Conservation (phyloP, 2,797 vertebrate genomes). For the Pangasius krempfi region DNA sequence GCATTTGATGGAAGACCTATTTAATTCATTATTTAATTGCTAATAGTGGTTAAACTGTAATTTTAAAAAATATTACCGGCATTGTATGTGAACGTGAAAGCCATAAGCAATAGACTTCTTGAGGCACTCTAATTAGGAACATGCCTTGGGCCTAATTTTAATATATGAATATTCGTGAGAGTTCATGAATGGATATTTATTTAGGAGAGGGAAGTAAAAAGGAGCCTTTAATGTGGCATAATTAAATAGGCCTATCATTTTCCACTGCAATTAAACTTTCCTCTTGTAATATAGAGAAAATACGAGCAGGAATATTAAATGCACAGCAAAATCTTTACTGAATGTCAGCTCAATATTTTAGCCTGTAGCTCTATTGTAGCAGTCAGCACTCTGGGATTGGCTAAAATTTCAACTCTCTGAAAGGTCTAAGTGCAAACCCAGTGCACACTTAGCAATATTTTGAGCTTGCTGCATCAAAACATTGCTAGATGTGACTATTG, state of each 20-base stretch:
- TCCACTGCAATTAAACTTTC: background rate
- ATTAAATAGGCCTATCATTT: background rate
- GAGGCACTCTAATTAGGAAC: background rate
- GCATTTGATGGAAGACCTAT: background rate
- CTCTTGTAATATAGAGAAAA: background rate
- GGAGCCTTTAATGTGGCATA: background rate
- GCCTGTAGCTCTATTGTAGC: slow-evolving; percentile 1
- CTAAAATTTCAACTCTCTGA: background rate
- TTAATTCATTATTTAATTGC: background rate
- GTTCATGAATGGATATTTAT: background rate
- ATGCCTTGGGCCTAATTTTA: background rate
- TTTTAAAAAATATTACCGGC: background rate
- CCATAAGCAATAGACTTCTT: background rate
- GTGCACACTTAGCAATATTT: too few relatives aligned
- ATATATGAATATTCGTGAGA: background rate
- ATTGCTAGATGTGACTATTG: background rate
- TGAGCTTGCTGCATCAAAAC: too few relatives aligned
- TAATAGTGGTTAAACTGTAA: background rate
- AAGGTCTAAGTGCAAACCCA: background rate
- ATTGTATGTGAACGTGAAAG: background rate
- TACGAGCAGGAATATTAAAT: background rate
- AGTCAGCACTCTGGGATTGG: background rate
- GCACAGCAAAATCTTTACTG: background rate
- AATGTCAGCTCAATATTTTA: background rate
- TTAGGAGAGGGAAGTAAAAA: background rate